Percentiles rank a stretch among this genome's conserved stretches.
Evolutionary conservation across 2,797 vertebrate genomes (phyloP).

Genomic region (Pelodytes ibericus): DNA sequence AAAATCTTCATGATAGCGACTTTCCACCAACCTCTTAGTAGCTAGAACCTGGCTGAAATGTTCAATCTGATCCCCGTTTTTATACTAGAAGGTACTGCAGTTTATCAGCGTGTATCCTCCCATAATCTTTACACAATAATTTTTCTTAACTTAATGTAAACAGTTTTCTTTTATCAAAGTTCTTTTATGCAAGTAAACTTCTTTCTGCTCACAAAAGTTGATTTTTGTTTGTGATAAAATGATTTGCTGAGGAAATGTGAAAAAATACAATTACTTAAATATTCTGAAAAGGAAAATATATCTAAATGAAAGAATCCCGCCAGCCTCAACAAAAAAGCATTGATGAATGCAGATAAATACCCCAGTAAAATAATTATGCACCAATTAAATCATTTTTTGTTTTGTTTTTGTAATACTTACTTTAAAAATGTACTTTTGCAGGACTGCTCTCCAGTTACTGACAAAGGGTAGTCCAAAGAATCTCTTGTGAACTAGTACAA

Average conservation of each 20-base stretch:
- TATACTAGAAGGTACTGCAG: neutral
- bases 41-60: slow-evolving; percentile 1
- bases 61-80: neutral
- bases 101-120: slow-evolving; percentile 14
- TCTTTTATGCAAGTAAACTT: slow-evolving; percentile 7
- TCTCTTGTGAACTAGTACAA: too few species aligned
- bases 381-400: too few species aligned
- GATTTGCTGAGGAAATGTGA: neutral
- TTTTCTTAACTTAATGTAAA: slow-evolving; percentile 9
- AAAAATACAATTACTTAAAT: neutral
- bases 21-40: slow-evolving; percentile 23
- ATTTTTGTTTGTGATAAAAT: neutral
- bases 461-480: too few species aligned
- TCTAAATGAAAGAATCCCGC: too few species aligned
- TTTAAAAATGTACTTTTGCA: too few species aligned
- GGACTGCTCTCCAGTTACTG: too few species aligned
- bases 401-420: too few species aligned
- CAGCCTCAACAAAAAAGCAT: too few species aligned
- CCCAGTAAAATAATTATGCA: too few species aligned
- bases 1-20: slow-evolving; percentile 48
- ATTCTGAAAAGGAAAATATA: too few species aligned
- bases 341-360: too few species aligned
- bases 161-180: neutral
- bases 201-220: neutral
- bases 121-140: neutral